Evolutionary conservation across 2,113 vertebrate species (phyloP), one percentile per base, ranked within the genome.

Genomic region (Girardinichthys multiradiatus): DNA sequence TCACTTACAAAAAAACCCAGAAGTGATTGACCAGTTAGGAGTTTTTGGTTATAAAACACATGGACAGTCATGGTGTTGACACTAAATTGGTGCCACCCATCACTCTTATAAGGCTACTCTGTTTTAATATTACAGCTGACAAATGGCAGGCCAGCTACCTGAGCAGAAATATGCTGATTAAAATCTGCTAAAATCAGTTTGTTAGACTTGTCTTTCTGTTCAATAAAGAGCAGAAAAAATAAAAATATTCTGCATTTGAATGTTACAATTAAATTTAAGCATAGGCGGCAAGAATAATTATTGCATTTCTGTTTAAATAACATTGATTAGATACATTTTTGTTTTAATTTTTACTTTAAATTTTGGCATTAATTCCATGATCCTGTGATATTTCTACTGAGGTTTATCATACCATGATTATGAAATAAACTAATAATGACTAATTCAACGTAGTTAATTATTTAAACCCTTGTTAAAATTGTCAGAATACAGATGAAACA

Each of bases 401-500:
- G 15, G 21, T 24, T n/a, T 54, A n/a, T 2, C 8, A 51, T 24
- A 51, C 15, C 17, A 51, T 54, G 7, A 54, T 54, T 54, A 17
- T 10, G 4, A 54, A 7, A 54, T 6, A 6, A 54, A 24, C 24
- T n/a, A 54, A 10, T 54, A 24, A 54, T 54, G 24, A 8, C 21
- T n/a, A 54, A 54, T 24, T n/a, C 24, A n/a, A n/a, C 10, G 7
- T 10, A n/a, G 21, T 17, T 51, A 70, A 33, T 27, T 28, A 14
- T 15, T 54, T 66, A 21, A 54, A 1, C 3, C 28, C 10, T 11
- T 45, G 13, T n/a, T 28, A 21, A 31, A 9, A 39, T 39, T 13
- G 8, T 57, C 26, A 30, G 17, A 30, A 31, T 30, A 19, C 19
- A 57, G 33, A 35, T 70, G 7, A 26, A 72, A 86, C 77, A 67